Percentiles rank a stretch among this genome's conserved stretches.
These are phyloP conservation scores for Podarcis lilfordi DNA, from an alignment of 2,797 vertebrate species.

Conservation along the genomic window DNA sequence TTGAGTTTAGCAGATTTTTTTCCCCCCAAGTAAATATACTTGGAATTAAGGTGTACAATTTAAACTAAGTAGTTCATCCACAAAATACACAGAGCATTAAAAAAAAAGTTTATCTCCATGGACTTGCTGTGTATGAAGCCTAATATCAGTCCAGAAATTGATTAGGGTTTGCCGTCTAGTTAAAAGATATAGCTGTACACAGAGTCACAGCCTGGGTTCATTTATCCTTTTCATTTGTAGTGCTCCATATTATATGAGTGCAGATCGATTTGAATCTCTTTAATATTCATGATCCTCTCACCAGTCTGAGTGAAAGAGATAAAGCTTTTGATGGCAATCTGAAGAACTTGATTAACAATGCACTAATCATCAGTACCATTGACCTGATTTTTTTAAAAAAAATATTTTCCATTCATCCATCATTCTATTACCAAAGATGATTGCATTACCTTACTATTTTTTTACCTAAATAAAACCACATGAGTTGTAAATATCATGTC, in stretches of 20 bases:
- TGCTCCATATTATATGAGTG: slow-evolving; percentile 82
- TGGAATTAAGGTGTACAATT: neutral
- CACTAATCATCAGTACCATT: slow-evolving; percentile 87
- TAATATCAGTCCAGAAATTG: slow-evolving; percentile 68
- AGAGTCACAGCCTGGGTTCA: slow-evolving; percentile 80
- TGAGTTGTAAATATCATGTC: slow-evolving; percentile 80
- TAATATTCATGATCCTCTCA: slow-evolving; percentile 88
- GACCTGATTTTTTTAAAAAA: slow-evolving; percentile 85
- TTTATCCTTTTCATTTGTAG: slow-evolving; percentile 84
- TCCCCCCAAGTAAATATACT: neutral
- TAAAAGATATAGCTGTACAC: slow-evolving; percentile 79
- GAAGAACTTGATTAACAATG: slow-evolving; percentile 89
- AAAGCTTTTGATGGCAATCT: slow-evolving; percentile 87
- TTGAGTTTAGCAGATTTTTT: neutral
- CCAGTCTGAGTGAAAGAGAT: slow-evolving; percentile 82
- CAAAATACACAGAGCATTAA: slow-evolving; percentile 1
- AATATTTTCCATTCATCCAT: slow-evolving; percentile 84
- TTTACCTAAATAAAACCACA: slow-evolving; percentile 84
- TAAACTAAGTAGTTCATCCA: slow-evolving; percentile 62
- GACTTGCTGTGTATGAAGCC: slow-evolving; percentile 61
- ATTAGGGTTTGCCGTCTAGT: slow-evolving; percentile 78
- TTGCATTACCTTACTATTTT: slow-evolving; percentile 83
- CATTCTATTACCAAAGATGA: slow-evolving; percentile 84
- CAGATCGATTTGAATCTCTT: slow-evolving; percentile 84
- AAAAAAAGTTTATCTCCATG: slow-evolving; percentile 49